These are phyloP conservation scores for Arothron firmamentum DNA, from an alignment of 2,113 vertebrate species.

Conservation along the genomic window DNA sequence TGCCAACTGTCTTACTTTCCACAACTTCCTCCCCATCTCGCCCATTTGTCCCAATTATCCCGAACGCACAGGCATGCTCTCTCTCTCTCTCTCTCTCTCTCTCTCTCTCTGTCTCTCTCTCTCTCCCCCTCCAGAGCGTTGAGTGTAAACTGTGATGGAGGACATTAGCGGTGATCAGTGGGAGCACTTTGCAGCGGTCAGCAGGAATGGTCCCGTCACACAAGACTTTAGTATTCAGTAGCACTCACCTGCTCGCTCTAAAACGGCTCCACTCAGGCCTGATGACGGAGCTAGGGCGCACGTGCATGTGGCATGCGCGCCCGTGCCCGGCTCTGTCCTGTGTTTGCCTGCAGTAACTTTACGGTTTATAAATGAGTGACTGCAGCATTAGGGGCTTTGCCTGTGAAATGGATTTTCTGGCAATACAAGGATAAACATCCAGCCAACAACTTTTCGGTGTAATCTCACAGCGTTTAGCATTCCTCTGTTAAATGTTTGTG, in stretches of 20 bases:
- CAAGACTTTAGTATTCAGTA: slow-evolving; percentile 67
- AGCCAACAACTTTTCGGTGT: slow-evolving; percentile 14
- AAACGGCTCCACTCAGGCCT: slow-evolving; percentile 42
- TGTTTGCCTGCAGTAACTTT: slow-evolving; percentile 22
- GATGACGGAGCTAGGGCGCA: slow-evolving; percentile 22
- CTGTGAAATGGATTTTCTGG: slow-evolving; percentile 32
- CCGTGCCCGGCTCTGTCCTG: neutral
- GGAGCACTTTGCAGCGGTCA: slow-evolving; percentile 71
- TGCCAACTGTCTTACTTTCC: slow-evolving; percentile 49
- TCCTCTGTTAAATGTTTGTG: slow-evolving; percentile 25
- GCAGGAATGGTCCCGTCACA: slow-evolving; percentile 59
- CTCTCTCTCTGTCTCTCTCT: neutral
- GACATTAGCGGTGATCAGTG: slow-evolving; percentile 72
- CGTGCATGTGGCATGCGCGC: slow-evolving; percentile 20
- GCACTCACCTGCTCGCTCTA: slow-evolving; percentile 62
- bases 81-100: no score
- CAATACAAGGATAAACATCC: slow-evolving; percentile 8
- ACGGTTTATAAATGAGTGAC: slow-evolving; percentile 45
- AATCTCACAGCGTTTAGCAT: slow-evolving; percentile 13
- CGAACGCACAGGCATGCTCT: slow-evolving; percentile 13
- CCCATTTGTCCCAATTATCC: slow-evolving; percentile 63
- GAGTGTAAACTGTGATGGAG: slow-evolving; percentile 65
- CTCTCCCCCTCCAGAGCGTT: slow-evolving; percentile 36
- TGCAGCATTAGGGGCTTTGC: slow-evolving; percentile 35
- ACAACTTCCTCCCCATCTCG: slow-evolving; percentile 50